phyloP scores from a whole-genome alignment of 2,888 invertebrate species.

The Trypoxylon attenuatum region DNA sequence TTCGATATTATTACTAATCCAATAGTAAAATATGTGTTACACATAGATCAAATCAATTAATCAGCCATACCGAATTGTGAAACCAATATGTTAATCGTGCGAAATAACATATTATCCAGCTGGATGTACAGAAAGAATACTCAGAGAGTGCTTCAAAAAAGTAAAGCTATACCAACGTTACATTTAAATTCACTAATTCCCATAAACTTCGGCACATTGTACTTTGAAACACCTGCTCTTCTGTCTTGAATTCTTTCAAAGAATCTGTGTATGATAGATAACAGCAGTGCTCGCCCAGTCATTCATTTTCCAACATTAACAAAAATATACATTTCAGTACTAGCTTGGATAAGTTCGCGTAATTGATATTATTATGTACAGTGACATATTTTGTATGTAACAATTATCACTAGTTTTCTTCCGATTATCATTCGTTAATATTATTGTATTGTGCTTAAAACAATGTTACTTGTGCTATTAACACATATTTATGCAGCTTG shows the following conservation, averaged over 20 bases:
- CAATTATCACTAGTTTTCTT: constrained; percentile 23
- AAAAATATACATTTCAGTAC: constrained; percentile 56
- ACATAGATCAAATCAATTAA: not conserved
- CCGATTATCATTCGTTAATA: constrained; percentile 31
- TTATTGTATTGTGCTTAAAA: constrained; percentile 50
- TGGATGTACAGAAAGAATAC: too few relatives aligned
- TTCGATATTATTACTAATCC: not conserved
- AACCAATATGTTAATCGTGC: not conserved
- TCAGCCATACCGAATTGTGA: not conserved
- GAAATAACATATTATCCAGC: not conserved
- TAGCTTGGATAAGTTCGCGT: constrained; percentile 42
- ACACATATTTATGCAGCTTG: constrained; percentile 46
- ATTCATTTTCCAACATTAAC: constrained; percentile 34
- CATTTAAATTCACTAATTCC: constrained; percentile 15
- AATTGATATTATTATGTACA: constrained; percentile 54
- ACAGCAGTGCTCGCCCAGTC: constrained; percentile 20
- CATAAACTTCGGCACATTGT: constrained; percentile 7
- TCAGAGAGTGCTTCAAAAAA: constrained; percentile 26
- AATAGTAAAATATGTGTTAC: not conserved
- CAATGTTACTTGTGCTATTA: constrained; percentile 35
- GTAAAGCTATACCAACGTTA: constrained; percentile 12
- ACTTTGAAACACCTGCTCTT: constrained; percentile 1
- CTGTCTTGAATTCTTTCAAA: constrained; percentile 11
- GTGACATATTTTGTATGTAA: constrained; percentile 36
- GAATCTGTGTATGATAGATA: constrained; percentile 19